These are phyloP conservation scores for Catostomus latipinnis DNA, from an alignment of 2,797 vertebrate genomes.

Conservation along the genomic window DNA sequence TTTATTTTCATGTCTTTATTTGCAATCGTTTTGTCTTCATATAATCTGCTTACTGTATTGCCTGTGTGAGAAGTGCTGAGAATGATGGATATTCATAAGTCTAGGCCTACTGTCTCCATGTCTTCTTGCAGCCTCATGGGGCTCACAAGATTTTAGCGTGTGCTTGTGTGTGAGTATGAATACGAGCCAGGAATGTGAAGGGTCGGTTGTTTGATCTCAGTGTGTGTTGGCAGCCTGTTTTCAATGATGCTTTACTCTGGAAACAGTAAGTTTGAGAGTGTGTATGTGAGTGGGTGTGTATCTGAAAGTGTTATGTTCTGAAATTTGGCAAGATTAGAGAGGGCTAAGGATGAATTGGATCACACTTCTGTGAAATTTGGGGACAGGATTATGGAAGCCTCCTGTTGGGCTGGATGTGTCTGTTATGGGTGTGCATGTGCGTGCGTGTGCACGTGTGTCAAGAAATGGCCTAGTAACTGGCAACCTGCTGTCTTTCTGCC, in stretches of 20 bases:
- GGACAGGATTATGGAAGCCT: slow-evolving; percentile 62
- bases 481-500: slow-evolving; percentile 40
- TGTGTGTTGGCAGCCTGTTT: background rate
- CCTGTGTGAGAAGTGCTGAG: too few relatives aligned
- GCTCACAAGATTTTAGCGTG: too few relatives aligned
- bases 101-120: too few relatives aligned
- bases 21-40: slow-evolving; percentile 6
- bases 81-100: too few relatives aligned
- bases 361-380: slow-evolving; percentile 47
- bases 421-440: slow-evolving; percentile 10
- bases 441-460: slow-evolving; percentile 4
- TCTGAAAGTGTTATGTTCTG: slow-evolving; percentile 26
- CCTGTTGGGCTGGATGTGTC: slow-evolving; percentile 23
- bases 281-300: background rate
- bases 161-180: too few relatives aligned
- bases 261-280: background rate
- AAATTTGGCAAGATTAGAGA: slow-evolving; percentile 24
- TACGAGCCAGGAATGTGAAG: too few relatives aligned
- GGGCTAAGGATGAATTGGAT: slow-evolving; percentile 43
- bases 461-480: slow-evolving; percentile 39
- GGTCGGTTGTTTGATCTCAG: too few relatives aligned
- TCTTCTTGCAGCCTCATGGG: too few relatives aligned
- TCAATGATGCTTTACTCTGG: slow-evolving; percentile 32
- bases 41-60: slow-evolving; percentile 33
- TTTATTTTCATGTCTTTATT: slow-evolving; percentile 25